Percentiles rank a stretch among this genome's conserved stretches.
phyloP scores from a whole-genome alignment of 2,113 vertebrate genomes.

The Oncorhynchus gorbuscha region DNA sequence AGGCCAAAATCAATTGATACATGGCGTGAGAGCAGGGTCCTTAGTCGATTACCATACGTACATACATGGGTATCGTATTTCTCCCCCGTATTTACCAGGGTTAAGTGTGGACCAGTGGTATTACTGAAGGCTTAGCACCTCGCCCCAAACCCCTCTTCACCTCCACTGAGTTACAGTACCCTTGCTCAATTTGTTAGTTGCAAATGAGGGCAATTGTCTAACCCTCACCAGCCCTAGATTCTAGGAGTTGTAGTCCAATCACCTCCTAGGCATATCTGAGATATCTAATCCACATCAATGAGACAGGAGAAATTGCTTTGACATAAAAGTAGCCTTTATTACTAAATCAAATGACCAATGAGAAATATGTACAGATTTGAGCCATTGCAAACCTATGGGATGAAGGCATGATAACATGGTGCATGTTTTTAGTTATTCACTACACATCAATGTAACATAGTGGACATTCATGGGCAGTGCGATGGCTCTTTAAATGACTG shows the following conservation, averaged over 20 bases:
- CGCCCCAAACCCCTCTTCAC: slow-evolving; percentile 48
- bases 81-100: slow-evolving; percentile 73
- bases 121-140: slow-evolving; percentile 69
- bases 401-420: background rate
- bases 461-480: background rate
- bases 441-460: background rate
- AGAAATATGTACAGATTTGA: background rate
- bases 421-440: background rate
- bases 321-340: background rate
- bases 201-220: slow-evolving; percentile 43
- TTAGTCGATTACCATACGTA: slow-evolving; percentile 77
- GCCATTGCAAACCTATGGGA: background rate
- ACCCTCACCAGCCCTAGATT: background rate
- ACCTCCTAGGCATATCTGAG: background rate
- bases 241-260: background rate
- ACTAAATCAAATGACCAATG: background rate
- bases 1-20: slow-evolving; percentile 81
- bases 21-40: slow-evolving; percentile 75
- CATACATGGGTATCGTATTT: slow-evolving; percentile 69
- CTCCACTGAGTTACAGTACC: slow-evolving; percentile 35
- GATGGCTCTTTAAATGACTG: background rate
- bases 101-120: slow-evolving; percentile 66
- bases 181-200: slow-evolving; percentile 57
- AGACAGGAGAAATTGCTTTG: background rate
- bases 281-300: background rate